Evolutionary conservation across 2,797 vertebrate genomes (phyloP).

Genomic region (Clarias laeviceps): DNA sequence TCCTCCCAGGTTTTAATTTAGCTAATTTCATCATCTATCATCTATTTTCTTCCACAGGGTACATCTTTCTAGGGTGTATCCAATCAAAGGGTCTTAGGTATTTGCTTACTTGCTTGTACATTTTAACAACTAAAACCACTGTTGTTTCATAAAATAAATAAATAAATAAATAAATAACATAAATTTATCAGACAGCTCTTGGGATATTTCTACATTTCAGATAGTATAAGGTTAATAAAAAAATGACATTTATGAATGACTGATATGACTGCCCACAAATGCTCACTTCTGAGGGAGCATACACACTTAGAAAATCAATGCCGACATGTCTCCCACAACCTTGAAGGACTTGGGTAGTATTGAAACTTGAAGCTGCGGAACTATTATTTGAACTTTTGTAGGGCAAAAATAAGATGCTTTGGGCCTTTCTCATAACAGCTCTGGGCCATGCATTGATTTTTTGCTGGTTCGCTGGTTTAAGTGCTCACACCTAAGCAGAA

Average conservation of each 20-base stretch:
- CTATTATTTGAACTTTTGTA: slow-evolving; percentile 62
- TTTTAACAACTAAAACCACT: neutral
- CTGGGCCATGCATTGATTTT: slow-evolving; percentile 72
- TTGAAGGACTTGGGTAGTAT: slow-evolving; percentile 36
- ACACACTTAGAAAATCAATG: slow-evolving; percentile 45
- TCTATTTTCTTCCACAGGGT: no score
- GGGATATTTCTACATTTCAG: neutral
- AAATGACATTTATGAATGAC: slow-evolving; percentile 23
- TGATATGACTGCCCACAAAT: neutral
- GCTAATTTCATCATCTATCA: no score
- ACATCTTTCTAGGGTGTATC: no score
- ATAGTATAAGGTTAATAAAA: neutral
- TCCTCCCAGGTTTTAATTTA: no score
- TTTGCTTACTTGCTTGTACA: neutral
- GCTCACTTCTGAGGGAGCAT: neutral
- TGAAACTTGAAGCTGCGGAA: slow-evolving; percentile 47
- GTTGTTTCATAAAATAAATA: neutral
- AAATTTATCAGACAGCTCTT: neutral
- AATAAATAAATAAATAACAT: neutral
- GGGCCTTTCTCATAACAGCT: slow-evolving; percentile 57
- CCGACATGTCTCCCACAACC: slow-evolving; percentile 25
- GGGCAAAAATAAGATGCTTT: slow-evolving; percentile 62
- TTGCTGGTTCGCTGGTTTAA: slow-evolving; percentile 62
- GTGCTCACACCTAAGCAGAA: slow-evolving; percentile 64
- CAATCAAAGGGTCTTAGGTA: no score